phyloP scores from a whole-genome alignment of 1,140 invertebrate species.

The Leucophenga varia region DNA sequence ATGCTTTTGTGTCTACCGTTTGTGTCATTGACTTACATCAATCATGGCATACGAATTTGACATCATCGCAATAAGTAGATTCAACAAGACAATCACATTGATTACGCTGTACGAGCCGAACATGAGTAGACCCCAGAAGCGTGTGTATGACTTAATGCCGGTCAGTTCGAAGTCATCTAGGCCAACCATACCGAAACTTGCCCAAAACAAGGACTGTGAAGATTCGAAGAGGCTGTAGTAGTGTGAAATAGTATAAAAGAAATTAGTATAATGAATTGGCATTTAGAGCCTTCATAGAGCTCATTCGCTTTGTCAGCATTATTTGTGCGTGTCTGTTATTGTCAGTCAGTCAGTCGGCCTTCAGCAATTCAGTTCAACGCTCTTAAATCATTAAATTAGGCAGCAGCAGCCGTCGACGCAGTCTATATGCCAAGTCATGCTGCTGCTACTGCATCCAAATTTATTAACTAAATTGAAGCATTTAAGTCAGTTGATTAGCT shows the following conservation, averaged over 20 bases:
- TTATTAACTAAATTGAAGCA: too few species aligned
- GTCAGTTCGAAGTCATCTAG: slow-evolving; percentile 76
- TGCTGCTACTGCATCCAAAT: too few species aligned
- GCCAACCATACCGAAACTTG: slow-evolving; percentile 81
- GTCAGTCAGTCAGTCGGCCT: too few species aligned
- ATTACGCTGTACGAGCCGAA: slow-evolving; percentile 81
- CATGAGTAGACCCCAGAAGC: slow-evolving; percentile 80
- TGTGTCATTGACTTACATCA: slow-evolving; percentile 54
- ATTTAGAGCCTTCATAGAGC: slow-evolving; percentile 2
- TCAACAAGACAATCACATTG: slow-evolving; percentile 82
- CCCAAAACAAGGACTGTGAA: slow-evolving; percentile 88
- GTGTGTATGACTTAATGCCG: slow-evolving; percentile 75
- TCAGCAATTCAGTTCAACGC: too few species aligned
- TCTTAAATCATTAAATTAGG: too few species aligned
- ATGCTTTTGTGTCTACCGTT: not conserved
- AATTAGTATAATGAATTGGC: slow-evolving; percentile 22
- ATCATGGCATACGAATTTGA: slow-evolving; percentile 85
- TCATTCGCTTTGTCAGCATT: not conserved
- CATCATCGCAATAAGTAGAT: slow-evolving; percentile 90
- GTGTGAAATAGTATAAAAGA: not conserved
- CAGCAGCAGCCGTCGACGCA: too few species aligned
- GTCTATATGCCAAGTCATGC: too few species aligned
- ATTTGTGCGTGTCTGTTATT: not conserved
- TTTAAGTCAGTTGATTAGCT: too few species aligned
- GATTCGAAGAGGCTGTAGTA: slow-evolving; percentile 81